Evolutionary conservation across 2,113 vertebrate species (phyloP), one percentile per base, ranked within the genome.

Genomic region (Gopherus flavomarginatus): DNA sequence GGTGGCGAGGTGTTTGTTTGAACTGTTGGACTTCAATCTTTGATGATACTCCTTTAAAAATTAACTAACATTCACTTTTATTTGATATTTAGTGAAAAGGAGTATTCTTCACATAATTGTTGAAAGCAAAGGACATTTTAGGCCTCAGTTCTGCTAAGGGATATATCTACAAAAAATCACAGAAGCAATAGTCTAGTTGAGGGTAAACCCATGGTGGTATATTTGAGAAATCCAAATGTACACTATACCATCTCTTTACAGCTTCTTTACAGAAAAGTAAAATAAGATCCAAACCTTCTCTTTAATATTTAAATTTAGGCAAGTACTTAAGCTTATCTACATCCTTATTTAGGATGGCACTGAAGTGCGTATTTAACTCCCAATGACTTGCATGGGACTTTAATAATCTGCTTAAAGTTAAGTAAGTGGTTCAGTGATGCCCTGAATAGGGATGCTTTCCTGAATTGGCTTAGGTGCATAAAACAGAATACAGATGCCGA

Each of bases 291-390:
- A 86, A 93, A 92, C 26, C 7, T 72, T 22, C 81, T 17, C 26
- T 44, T 17, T 53, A 86, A 95, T 87, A 90, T 95, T 95, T 95
- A 57, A n/a, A 91, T 91, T 85, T 52, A 97, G 94, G 93, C 97
- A 97, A 94, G 92, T 85, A 92, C 90, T 97, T 91, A 83, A 77
- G 75, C 59, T 89, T 94, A 85, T 85, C 88, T 96, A 38, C 78
- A 88, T 90, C 83, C 88, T 88, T 94, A 88, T 87, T 97, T 89
- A 87, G 93, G 87, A 85, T 65, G 31, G 27, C 59, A 31, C 27
- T 85, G 92, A 93, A 92, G 94, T 95, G 96, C 88, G 56, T 95
- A 52, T 85, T 96, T 97, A 88, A 5, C 29, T 94, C 85, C 81
- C 78, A 65, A 79, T 94, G 81, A 92, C 79, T 85, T 81, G 83